Evolutionary conservation across 2,113 vertebrate species (phyloP).

Genomic region (Turdus rufiventris): DNA sequence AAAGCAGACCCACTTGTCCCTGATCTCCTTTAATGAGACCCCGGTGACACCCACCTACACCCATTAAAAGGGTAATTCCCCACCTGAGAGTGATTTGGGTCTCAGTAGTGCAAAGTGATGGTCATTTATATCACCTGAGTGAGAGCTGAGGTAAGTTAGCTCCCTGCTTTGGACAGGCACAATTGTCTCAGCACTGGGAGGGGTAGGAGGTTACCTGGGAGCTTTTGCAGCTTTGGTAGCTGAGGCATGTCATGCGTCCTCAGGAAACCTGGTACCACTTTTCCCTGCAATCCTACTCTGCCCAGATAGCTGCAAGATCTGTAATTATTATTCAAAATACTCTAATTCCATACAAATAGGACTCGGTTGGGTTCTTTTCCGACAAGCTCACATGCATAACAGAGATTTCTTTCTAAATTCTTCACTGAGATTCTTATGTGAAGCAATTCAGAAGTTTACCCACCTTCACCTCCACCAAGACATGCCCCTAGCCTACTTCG

Average conservation of each 20-base stretch:
- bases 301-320: background rate
- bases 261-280: rapidly evolving
- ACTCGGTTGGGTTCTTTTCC: background rate
- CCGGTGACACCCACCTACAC: too few relatives aligned
- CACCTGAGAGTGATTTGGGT: rapidly evolving
- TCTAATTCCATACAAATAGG: background rate
- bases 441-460: background rate
- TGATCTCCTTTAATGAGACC: rapidly evolving
- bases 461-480: background rate
- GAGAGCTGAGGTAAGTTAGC: rapidly evolving
- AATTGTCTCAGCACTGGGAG: too few relatives aligned
- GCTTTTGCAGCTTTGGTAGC: background rate
- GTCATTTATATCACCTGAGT: background rate
- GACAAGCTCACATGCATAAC: rapidly evolving
- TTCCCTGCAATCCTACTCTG: background rate
- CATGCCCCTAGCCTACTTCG: background rate
- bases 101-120: background rate
- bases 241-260: rapidly evolving
- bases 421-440: background rate
- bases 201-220: too few relatives aligned
- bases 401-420: background rate
- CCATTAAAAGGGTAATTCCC: rapidly evolving
- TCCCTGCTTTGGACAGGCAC: rapidly evolving
- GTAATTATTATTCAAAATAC: background rate
- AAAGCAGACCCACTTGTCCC: rapidly evolving